phyloP scores from a whole-genome alignment of 2,113 vertebrate species.

The Odocoileus hemionus region DNA sequence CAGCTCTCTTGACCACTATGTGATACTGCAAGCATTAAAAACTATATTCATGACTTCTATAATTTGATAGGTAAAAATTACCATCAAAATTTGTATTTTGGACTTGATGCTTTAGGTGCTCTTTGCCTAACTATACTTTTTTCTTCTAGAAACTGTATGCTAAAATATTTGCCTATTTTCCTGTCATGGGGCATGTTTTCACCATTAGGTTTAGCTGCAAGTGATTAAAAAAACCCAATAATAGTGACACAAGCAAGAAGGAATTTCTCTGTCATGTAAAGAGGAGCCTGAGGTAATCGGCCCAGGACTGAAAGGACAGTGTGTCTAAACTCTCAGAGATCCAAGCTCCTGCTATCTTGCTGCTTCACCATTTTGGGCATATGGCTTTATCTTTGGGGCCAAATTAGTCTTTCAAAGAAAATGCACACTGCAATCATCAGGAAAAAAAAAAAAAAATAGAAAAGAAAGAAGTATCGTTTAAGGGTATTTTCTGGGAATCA shows the following conservation, averaged over 20 bases:
- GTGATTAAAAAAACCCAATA: neutral
- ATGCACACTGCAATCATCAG: neutral
- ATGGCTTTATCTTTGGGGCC: neutral
- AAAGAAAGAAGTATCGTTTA: neutral
- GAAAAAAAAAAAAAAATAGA: neutral
- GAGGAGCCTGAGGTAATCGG: neutral
- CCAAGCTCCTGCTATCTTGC: neutral
- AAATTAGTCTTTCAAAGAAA: neutral
- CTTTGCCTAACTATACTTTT: neutral
- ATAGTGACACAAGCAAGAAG: neutral
- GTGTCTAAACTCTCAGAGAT: neutral
- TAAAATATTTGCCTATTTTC: neutral
- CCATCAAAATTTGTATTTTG: neutral
- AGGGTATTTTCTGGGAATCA: neutral
- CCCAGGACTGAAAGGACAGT: neutral
- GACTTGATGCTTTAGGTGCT: neutral
- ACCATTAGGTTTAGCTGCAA: neutral
- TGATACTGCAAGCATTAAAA: neutral
- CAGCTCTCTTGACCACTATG: too few relatives aligned
- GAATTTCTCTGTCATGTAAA: neutral
- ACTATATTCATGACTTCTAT: neutral
- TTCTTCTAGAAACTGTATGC: neutral
- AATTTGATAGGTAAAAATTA: neutral
- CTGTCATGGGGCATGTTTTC: neutral
- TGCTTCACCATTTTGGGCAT: neutral